phyloP scores from a whole-genome alignment of 2,113 vertebrate genomes.

The Plestiodon gilberti region DNA sequence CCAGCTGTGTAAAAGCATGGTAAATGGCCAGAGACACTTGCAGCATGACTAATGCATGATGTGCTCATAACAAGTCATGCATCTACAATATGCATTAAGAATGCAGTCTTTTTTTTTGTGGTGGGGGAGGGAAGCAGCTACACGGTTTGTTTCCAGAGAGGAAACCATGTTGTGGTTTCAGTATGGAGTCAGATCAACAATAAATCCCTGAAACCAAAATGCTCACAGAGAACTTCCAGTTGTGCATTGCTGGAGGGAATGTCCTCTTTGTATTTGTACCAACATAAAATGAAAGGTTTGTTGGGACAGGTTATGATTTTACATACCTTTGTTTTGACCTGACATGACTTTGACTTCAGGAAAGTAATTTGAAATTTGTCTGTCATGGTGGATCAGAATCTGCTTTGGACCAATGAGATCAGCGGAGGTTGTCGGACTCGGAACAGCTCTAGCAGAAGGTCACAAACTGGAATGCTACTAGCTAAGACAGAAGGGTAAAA shows the following conservation, averaged over 20 bases:
- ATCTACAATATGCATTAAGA: slow-evolving; percentile 60
- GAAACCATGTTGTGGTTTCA: background rate
- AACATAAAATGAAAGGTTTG: background rate
- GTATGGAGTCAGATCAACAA: slow-evolving; percentile 37
- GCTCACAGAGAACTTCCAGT: slow-evolving; percentile 11
- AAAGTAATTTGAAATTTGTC: background rate
- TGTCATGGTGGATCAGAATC: background rate
- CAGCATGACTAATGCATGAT: slow-evolving; percentile 62
- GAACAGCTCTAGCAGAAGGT: background rate
- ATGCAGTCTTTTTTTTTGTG: slow-evolving; percentile 5
- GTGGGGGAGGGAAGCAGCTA: background rate
- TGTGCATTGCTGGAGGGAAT: background rate
- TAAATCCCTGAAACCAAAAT: slow-evolving; percentile 42
- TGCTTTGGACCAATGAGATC: background rate
- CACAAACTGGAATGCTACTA: background rate
- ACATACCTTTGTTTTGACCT: background rate
- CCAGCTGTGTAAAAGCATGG: slow-evolving; percentile 37
- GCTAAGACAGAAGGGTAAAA: background rate
- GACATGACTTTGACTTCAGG: background rate
- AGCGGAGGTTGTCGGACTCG: background rate
- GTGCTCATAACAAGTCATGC: slow-evolving; percentile 59
- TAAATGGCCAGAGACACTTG: slow-evolving; percentile 35
- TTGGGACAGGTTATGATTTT: background rate
- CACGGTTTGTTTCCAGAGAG: slow-evolving; percentile 10
- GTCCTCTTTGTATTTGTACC: background rate